These are phyloP conservation scores for Ceratina calcarata DNA, from an alignment of 1,140 invertebrate species.

Conservation along the genomic window DNA sequence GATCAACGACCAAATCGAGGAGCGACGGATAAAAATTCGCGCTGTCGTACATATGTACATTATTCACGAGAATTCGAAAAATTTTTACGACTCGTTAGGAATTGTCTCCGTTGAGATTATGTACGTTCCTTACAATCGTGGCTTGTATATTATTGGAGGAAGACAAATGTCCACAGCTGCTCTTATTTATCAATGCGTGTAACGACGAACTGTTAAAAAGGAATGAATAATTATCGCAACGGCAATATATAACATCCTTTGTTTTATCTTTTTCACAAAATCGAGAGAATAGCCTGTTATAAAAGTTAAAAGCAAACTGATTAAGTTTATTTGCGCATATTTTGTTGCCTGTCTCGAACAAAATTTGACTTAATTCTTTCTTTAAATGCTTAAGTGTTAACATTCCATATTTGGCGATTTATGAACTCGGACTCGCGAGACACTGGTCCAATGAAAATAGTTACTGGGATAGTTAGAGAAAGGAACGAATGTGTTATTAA, in stretches of 20 bases:
- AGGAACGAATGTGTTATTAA: conserved; percentile 17
- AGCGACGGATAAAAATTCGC: not conserved
- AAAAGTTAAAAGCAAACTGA: not conserved
- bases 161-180: conserved; percentile 10
- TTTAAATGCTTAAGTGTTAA: conserved; percentile 9
- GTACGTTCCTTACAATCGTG: not conserved
- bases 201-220: not conserved
- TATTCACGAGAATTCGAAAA: not conserved
- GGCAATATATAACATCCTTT: too few species aligned
- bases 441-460: not conserved
- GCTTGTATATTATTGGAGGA: not conserved
- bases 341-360: too few species aligned
- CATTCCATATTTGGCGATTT: conserved; percentile 40
- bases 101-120: not conserved
- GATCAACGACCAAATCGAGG: not conserved
- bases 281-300: too few species aligned
- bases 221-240: not conserved
- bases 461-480: not conserved
- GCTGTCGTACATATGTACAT: not conserved
- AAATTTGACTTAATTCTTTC: not conserved
- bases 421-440: conserved; percentile 41
- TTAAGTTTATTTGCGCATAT: not conserved
- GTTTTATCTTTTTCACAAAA: too few species aligned
- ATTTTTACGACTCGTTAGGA: not conserved
- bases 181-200: conserved; percentile 2